Evolutionary conservation across 2,113 vertebrate species (phyloP), one percentile per base, ranked within the genome.

Genomic region (Panthera uncia): DNA sequence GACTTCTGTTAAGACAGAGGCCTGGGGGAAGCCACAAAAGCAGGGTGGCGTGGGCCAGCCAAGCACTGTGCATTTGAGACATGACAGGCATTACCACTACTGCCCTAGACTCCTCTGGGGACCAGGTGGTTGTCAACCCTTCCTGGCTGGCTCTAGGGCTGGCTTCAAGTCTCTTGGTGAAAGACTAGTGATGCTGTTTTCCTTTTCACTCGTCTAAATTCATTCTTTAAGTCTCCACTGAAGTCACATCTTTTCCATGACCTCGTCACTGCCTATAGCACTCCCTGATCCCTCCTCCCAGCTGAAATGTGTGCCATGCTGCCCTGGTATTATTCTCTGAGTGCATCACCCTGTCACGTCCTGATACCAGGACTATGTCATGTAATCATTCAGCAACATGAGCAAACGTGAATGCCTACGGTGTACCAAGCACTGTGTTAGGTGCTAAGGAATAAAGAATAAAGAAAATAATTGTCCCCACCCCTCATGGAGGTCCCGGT

Each of bases 341-440:
- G 9, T 3, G 57, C 65, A 33, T 48, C 27, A 7, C 13, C 50
- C 50, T 55, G 11, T 52, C 41, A 38, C n/a, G 65, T 83, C 21
- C 81, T 73, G 36, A 41, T 18, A 19, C 15, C 69, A 61, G 91
- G 29, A 63, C 38, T 1, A 50, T 2, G 18, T 38, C 90, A 87
- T 23, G 21, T 15, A 21, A 52, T 83, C 80, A 27, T 66, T 92
- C 25, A 71, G 10, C 78, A 41, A 48, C 23, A 41, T 23, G 27
- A 91, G 48, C 68, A 93, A 25, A 68, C 55, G 2, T 78, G 71
- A 97, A 91, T 2, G 29, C 81, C 71, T 91, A 93, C 85, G 95
- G 63, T 61, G 76, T 91, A 91, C 78, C 93, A 89, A 65, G 79
- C 89, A 84, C 89, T 89, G 57, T 88, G 41, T 87, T 38, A 84